Base-by-base conservation (phyloP, 2,113 vertebrate species). In the Oryzias celebensis region DNA sequence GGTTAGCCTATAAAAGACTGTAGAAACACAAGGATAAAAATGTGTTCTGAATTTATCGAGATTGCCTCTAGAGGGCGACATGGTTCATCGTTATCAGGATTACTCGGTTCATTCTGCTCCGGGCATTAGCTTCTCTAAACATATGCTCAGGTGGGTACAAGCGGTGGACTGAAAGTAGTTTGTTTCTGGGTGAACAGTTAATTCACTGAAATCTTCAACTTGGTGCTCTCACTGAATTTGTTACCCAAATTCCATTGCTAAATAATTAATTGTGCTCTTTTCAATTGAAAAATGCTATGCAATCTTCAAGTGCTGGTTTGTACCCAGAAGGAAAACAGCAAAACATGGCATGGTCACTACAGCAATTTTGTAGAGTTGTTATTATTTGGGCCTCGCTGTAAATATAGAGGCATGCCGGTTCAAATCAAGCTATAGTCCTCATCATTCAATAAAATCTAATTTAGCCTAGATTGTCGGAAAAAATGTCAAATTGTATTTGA, bases 1-100 rank as follows among this genome's bases (percentile, higher is more conserved):
- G 66, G 2, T 8, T 8, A 36, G 10, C 36, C 36, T 12, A 36
- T 36, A 36, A 36, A 36, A 36, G 36, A 36, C 12, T 36, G 36
- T 36, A 36, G 10, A 36, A 36, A 36, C 36, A 10, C 31, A 28
- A 2, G 26, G 1, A 36, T 36, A 36, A 36, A 36, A 36, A 12
- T 7, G 7, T 36, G 36, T 12, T 36, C 36, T 36, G 10, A 10
- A 36, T 3, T 36, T 12, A 13, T 10, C 3, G 36, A 41, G 8
- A 3, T 0, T 24, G 16, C 8, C 90, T 82, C 69, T 54, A 90
- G 91, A 74, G 72, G 88, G 85, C 86, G 84, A 71, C 80, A 89
- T 14, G 48, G 42, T 3, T 16, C 28, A 22, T n/a, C 50, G 36
- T 66, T n/a, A 5, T 2, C 1, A 50, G 18, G 86, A 77, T 87